Evolutionary conservation across 1,140 invertebrate genomes (phyloP), one percentile per base, ranked within the genome.

Genomic region (Palaemon carinicauda): DNA sequence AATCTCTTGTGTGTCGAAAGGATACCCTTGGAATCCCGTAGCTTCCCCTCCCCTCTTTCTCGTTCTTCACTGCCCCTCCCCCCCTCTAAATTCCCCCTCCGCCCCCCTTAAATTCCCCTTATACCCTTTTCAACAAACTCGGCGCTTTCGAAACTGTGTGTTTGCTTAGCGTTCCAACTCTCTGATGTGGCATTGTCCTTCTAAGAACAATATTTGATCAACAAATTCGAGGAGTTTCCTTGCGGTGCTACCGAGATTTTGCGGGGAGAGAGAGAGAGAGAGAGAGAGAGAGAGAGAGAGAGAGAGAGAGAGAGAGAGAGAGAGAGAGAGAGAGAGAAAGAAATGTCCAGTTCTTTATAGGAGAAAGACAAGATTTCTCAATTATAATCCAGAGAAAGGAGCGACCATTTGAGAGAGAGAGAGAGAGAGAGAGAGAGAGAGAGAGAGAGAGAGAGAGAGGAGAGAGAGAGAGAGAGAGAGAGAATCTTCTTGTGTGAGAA

Each of bases 141-240:
- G n/a, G 24, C 60, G 19, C 54, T 56, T 31, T 31, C 73, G 75
- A 85, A 85, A 79, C 29, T 65, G 31, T 71, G 83, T 85, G 83
- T 85, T 85, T 85, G 83, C 51, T 79, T 78, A 79, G 83, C 75
- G 83, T 78, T 56, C 83, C 83, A 85, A 85, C 83, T 85, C 83
- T 85, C 54, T 85, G 83, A 85, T 85, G 83, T 71, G 75, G 83
- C 79, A 85, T 85, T 85, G 83, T 85, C 83, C 83, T 65, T 65
- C 83, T 69, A 85, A 85, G 83, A 85, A 85, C 83, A 85, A 85
- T 85, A 85, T 85, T 85, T 85, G 83, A 85, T 85, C 83, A 85
- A 85, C 83, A 85, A 85, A 85, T 85, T 85, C 83, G 83, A 85
- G 83, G 83, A 85, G 83, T 78, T 85, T 85, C 75, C 54, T 50